Conservation (phyloP, 2,888 invertebrate genomes). For the Synergus itoensis region DNA sequence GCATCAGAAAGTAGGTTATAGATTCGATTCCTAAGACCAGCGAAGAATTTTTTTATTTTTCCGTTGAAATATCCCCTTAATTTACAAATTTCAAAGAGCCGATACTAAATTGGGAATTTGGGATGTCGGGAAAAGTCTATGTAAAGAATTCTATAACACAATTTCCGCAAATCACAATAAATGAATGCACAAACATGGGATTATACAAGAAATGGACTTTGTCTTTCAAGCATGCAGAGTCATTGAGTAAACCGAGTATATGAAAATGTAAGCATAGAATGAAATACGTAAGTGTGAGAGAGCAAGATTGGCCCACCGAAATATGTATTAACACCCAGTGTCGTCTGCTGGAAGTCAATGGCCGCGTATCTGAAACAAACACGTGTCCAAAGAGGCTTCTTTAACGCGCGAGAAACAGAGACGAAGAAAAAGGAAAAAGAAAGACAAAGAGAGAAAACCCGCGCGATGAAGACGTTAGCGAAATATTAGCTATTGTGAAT, state of each 20-base stretch:
- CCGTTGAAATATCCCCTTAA: background rate
- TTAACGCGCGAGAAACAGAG: conserved; percentile 51
- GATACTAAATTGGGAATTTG: background rate
- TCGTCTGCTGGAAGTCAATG: conserved; percentile 72
- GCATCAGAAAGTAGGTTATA: too few relatives aligned
- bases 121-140: background rate
- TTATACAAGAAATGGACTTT: conserved; percentile 20
- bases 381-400: conserved; percentile 66
- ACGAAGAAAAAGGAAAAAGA: conserved; percentile 36
- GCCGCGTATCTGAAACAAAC: conserved; percentile 76
- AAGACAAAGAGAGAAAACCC: conserved; percentile 43
- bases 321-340: conserved; percentile 51
- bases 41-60: background rate
- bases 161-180: background rate
- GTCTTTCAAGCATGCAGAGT: conserved; percentile 3
- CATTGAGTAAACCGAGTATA: conserved; percentile 9
- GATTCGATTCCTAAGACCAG: too few relatives aligned
- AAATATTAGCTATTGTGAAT: conserved; percentile 1
- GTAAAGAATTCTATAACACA: background rate
- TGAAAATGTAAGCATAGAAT: conserved; percentile 35
- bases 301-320: conserved; percentile 53
- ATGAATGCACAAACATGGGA: background rate
- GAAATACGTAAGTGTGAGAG: conserved; percentile 2
- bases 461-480: conserved; percentile 10
- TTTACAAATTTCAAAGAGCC: background rate